These are phyloP conservation scores for Aplysia californica DNA, from an alignment of 1,140 invertebrate genomes.

Conservation along the genomic window DNA sequence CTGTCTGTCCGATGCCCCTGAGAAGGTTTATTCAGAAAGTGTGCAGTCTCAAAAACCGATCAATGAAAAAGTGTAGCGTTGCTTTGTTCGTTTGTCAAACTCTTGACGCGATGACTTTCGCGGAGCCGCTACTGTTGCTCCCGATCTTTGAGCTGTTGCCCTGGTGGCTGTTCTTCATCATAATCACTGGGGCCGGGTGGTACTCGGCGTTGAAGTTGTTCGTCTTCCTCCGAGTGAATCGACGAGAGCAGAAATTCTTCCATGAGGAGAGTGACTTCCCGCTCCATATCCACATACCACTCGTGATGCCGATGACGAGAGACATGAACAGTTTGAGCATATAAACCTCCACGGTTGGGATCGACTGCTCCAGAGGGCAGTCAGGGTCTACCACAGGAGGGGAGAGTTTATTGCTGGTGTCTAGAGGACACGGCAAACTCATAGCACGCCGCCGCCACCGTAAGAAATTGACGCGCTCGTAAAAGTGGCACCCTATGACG, in stretches of 20 bases:
- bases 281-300: conserved; percentile 68
- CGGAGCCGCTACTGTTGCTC: conserved; percentile 36
- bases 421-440: conserved; percentile 34
- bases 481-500: conserved; percentile 92
- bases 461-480: conserved; percentile 76
- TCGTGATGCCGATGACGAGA: conserved; percentile 73
- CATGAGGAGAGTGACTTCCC: conserved; percentile 63
- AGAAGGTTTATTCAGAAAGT: neutral
- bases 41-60: neutral
- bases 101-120: conserved; percentile 46
- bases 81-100: conserved; percentile 27
- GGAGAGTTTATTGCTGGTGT: neutral
- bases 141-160: neutral
- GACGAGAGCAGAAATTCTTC: conserved; percentile 60
- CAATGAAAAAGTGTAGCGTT: too few relatives aligned
- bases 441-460: conserved; percentile 51
- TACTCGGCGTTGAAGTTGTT: conserved; percentile 43
- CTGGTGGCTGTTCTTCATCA: conserved; percentile 41
- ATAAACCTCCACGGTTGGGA: conserved; percentile 66
- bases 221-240: conserved; percentile 57
- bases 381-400: conserved; percentile 29
- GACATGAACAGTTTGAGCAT: conserved; percentile 77
- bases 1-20: neutral
- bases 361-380: conserved; percentile 63
- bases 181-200: conserved; percentile 57